Percentiles rank a stretch among this genome's conserved stretches.
Conservation (phyloP, 2,113 vertebrate species). For the Pelecanoides urinatrix region DNA sequence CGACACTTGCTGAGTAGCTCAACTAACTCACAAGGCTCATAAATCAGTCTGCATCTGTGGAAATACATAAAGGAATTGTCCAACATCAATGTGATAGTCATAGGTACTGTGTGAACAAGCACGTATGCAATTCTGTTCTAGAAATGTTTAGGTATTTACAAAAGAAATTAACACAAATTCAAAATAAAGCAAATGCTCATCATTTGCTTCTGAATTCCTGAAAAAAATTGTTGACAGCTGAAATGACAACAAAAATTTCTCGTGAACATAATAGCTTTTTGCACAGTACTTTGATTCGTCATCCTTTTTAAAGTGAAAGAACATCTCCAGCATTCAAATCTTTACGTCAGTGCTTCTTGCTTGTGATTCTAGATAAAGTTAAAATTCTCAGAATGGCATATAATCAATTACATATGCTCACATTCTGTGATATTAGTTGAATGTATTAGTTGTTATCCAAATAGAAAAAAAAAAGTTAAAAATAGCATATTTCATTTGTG, state of each 20-base stretch:
- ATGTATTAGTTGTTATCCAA: background rate
- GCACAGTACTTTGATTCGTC: background rate
- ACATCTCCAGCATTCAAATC: background rate
- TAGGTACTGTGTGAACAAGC: background rate
- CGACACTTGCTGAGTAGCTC: background rate
- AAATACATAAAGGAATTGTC: background rate
- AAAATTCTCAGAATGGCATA: background rate
- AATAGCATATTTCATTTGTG: background rate
- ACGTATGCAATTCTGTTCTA: background rate
- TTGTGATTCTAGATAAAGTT: background rate
- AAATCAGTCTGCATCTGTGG: background rate
- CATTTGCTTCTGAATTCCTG: background rate
- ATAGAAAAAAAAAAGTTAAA: background rate
- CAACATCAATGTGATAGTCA: background rate
- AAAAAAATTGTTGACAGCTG: background rate
- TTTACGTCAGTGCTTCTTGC: background rate
- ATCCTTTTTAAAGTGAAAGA: background rate
- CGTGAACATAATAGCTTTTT: background rate
- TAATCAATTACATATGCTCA: background rate
- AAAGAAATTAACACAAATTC: background rate
- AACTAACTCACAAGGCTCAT: background rate
- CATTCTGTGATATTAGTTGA: conserved; percentile 2
- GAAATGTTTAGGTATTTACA: background rate
- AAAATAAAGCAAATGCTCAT: background rate
- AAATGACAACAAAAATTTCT: background rate